Conservation (phyloP, 1,140 invertebrate genomes). For the Agrilus planipennis region DNA sequence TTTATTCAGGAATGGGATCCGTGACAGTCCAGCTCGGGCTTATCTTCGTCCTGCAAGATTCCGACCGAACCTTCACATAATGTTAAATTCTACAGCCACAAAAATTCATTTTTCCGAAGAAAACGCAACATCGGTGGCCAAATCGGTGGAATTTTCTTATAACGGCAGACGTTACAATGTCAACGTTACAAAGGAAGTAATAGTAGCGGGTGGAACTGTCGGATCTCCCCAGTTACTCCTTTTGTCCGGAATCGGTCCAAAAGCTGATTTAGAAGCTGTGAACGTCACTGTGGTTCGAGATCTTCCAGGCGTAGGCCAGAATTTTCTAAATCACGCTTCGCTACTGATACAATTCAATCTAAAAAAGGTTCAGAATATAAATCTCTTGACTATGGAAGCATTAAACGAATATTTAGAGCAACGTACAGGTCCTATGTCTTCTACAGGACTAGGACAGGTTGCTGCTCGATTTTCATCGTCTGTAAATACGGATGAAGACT, state of each 20-base stretch:
- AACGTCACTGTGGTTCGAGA: neutral
- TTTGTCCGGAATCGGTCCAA: slow-evolving; percentile 2
- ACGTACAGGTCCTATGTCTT: slow-evolving; percentile 40
- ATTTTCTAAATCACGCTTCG: slow-evolving; percentile 7
- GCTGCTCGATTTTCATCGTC: slow-evolving; percentile 8
- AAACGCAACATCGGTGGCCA: slow-evolving; percentile 2
- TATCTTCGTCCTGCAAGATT: neutral
- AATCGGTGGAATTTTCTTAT: slow-evolving; percentile 33
- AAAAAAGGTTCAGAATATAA: slow-evolving; percentile 5
- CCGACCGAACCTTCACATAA: slow-evolving; percentile 33
- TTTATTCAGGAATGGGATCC: neutral
- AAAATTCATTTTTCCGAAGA: slow-evolving; percentile 21
- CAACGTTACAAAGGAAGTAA: slow-evolving; percentile 9
- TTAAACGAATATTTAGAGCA: slow-evolving; percentile 21
- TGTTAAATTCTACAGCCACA: slow-evolving; percentile 10
- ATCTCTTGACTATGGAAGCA: slow-evolving; percentile 7
- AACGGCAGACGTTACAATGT: slow-evolving; percentile 1
- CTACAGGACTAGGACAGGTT: slow-evolving; percentile 10
- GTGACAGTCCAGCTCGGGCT: neutral
- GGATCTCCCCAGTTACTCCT: slow-evolving; percentile 2
- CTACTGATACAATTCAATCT: too few relatives aligned
- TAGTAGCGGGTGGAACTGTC: slow-evolving; percentile 6
- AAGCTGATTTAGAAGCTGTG: neutral
- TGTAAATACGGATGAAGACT: too few relatives aligned
- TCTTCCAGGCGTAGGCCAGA: neutral